Conservation (phyloP, 2,888 invertebrate genomes). For the Camptogramma bilineatum region DNA sequence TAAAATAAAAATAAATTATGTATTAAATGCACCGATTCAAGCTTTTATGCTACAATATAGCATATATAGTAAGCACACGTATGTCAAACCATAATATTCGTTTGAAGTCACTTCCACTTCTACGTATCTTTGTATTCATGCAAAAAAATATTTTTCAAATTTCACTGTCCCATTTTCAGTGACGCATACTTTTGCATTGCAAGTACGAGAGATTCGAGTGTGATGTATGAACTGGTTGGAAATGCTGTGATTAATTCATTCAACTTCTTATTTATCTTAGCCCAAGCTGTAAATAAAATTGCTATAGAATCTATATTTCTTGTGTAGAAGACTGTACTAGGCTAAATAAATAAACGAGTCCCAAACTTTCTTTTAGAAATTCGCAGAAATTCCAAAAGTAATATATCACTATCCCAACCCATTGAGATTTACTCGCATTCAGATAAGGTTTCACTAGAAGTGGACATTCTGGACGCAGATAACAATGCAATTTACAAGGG, state of each 20-base stretch:
- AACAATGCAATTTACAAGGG: conserved; percentile 75
- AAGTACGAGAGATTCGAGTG: conserved; percentile 23
- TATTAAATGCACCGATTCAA: no score
- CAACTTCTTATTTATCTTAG: no score
- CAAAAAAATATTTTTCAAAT: conserved; percentile 46
- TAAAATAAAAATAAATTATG: no score
- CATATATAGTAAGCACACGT: no score
- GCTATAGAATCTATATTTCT: no score
- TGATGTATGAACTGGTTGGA: conserved; percentile 26
- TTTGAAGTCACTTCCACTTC: conserved; percentile 17
- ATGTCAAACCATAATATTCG: neutral
- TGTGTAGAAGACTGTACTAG: no score
- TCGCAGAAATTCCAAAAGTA: conserved; percentile 43
- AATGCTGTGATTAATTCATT: neutral
- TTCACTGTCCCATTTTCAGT: conserved; percentile 40
- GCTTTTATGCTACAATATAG: no score
- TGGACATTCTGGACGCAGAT: conserved; percentile 60
- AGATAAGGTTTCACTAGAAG: conserved; percentile 61
- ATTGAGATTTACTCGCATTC: conserved; percentile 64
- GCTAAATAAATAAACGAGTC: no score
- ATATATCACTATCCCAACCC: conserved; percentile 62
- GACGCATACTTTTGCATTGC: conserved; percentile 38
- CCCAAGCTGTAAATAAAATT: no score
- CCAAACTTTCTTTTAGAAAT: conserved; percentile 9
- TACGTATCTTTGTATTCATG: conserved; percentile 27